Evolutionary conservation across 2,888 invertebrate species (phyloP), one percentile per base, ranked within the genome.

Genomic region (Julus scandinavius): DNA sequence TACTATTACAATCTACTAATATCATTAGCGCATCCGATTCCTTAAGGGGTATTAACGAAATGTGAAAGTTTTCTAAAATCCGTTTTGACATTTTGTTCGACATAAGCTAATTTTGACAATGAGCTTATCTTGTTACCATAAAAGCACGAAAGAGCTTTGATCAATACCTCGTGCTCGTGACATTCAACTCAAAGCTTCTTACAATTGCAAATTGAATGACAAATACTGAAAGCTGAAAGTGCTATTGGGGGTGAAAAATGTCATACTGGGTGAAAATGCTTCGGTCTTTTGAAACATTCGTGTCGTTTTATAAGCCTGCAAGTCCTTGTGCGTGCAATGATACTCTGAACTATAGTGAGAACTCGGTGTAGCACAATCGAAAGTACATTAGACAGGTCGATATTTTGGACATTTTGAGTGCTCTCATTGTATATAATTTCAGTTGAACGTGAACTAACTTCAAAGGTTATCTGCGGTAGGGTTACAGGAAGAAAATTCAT

Each of bases 101-200:
- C 29, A 29, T 72, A 72, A 72, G 29, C 72, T 72, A 29, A 72
- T 72, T 72, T n/a, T 72, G 20, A 72, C 72, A 72, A 72, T 29
- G 72, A 72, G 20, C 6, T 72, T 72, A 72, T 72, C 29, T 72
- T 29, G 5, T 72, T 72, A 72, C 29, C 63, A 20, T 20, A 72
- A 72, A 72, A 72, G 72, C 72, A 72, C 20, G 20, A 72, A 72
- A 29, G 72, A 20, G 20, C 20, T 72, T 72, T 72, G 20, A 72
- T 72, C 72, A 72, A 72, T 72, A 72, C 72, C 45, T 7, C 45
- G 45, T 45, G 45, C 45, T 45, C 6, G 20, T 29, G 29, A 2
- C 72, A 72, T 29, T 20, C 29, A 72, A 29, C 72, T 20, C 29
- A 11, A 54, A 72, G 72, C 72, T 72, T 63, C 72, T 72, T 29